A percentile compares a stretch with the other conserved stretches of the same genome.
Evolutionary conservation across 1,140 invertebrate species (phyloP).

Genomic region (Brachionus rubens): DNA sequence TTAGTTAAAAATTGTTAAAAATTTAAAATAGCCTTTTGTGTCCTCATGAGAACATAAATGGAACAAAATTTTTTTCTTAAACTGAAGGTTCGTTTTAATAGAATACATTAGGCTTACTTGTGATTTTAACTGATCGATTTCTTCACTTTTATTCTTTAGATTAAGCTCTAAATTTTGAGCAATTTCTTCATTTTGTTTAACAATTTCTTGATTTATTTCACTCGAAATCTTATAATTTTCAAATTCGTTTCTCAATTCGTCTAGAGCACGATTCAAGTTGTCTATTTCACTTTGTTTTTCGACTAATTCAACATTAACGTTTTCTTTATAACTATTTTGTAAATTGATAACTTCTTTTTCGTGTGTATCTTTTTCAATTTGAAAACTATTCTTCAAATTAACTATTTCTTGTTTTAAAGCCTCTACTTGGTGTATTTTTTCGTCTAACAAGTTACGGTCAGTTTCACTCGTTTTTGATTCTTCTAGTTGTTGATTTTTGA

Average conservation of each 20-base stretch:
- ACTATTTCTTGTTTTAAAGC: constrained; percentile 22
- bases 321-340: constrained; percentile 11
- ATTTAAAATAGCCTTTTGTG: no score
- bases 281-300: constrained; percentile 30
- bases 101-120: no score
- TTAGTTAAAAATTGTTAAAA: no score
- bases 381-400: not conserved
- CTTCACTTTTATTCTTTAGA: not conserved
- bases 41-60: no score
- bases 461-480: not conserved
- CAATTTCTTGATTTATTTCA: not conserved
- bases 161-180: not conserved
- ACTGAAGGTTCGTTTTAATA: no score
- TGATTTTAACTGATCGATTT: not conserved
- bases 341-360: not conserved
- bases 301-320: not conserved
- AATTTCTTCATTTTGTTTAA: not conserved
- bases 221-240: not conserved
- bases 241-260: not conserved
- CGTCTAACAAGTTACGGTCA: not conserved
- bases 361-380: constrained; percentile 17
- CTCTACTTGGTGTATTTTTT: constrained; percentile 13
- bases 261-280: not conserved
- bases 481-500: constrained; percentile 6
- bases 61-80: no score